Conservation (phyloP, 2,888 invertebrate species). For the Apamea epomidion region DNA sequence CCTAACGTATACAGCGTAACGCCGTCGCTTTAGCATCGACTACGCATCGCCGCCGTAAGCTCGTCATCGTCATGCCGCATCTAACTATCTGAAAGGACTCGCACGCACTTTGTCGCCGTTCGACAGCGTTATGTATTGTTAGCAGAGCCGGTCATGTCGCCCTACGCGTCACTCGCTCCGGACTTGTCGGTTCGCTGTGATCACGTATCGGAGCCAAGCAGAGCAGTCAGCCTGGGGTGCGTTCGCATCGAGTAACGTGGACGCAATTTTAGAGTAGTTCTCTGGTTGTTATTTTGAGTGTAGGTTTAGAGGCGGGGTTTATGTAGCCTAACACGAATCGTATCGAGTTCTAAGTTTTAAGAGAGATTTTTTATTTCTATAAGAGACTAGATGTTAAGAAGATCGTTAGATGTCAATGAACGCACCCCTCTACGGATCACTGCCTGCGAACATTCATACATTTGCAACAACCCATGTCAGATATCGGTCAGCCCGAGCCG, state of each 20-base stretch:
- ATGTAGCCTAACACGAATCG: slow-evolving; percentile 55
- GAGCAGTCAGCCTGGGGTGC: slow-evolving; percentile 50
- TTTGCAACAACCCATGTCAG: slow-evolving; percentile 44
- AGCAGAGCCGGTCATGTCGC: slow-evolving; percentile 49
- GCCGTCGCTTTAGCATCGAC: slow-evolving; percentile 78
- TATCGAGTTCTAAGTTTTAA: slow-evolving; percentile 48
- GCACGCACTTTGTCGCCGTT: slow-evolving; percentile 83
- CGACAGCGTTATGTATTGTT: slow-evolving; percentile 71
- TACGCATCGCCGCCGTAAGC: slow-evolving; percentile 80
- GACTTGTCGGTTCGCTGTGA: slow-evolving; percentile 40
- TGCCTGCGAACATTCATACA: slow-evolving; percentile 54
- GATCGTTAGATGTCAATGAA: slow-evolving; percentile 53
- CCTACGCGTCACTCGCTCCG: slow-evolving; percentile 48
- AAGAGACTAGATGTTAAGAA: slow-evolving; percentile 40
- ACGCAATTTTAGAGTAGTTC: slow-evolving; percentile 52
- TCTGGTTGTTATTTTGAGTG: slow-evolving; percentile 50
- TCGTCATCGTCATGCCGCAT: slow-evolving; percentile 78
- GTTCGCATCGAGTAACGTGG: slow-evolving; percentile 59
- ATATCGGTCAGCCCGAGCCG: slow-evolving; percentile 56
- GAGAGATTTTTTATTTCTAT: slow-evolving; percentile 41
- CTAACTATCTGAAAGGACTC: slow-evolving; percentile 87
- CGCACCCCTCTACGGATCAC: slow-evolving; percentile 63
- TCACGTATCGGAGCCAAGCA: slow-evolving; percentile 33
- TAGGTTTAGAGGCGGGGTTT: slow-evolving; percentile 55
- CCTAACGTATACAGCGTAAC: slow-evolving; percentile 80